These are phyloP conservation scores for Nudaria mundana DNA, from an alignment of 2,888 invertebrate genomes.

Conservation along the genomic window DNA sequence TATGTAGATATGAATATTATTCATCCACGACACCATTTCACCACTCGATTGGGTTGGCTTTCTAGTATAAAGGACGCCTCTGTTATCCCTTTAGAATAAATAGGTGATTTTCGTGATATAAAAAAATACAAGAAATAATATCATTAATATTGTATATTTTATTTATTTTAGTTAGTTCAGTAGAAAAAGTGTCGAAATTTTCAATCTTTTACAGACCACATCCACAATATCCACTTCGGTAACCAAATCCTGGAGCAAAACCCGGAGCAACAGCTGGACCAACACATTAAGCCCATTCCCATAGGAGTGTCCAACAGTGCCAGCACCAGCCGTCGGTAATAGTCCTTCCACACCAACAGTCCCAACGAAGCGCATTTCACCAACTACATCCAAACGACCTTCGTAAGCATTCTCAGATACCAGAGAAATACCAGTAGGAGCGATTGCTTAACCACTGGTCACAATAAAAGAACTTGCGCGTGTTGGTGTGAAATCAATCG, in stretches of 20 bases:
- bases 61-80: no score
- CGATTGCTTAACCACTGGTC: slow-evolving; percentile 14
- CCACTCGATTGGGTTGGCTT: no score
- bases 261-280: background rate
- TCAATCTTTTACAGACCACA: background rate
- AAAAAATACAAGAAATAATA: no score
- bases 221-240: background rate
- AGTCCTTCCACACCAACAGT: slow-evolving; percentile 33
- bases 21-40: no score
- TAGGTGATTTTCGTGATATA: no score
- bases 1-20: no score
- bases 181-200: no score
- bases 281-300: slow-evolving; percentile 33
- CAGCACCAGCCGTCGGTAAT: slow-evolving; percentile 32
- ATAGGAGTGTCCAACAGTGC: no score
- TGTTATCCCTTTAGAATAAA: no score
- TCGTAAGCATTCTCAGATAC: slow-evolving; percentile 27
- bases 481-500: slow-evolving; percentile 25
- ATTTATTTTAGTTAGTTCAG: no score
- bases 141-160: no score
- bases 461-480: slow-evolving; percentile 20
- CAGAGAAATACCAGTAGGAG: slow-evolving; percentile 21
- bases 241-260: background rate
- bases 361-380: slow-evolving; percentile 47
- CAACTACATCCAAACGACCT: slow-evolving; percentile 26